Base-by-base conservation (phyloP, 1,140 invertebrate genomes). In the Muscidifurax raptorellus region DNA sequence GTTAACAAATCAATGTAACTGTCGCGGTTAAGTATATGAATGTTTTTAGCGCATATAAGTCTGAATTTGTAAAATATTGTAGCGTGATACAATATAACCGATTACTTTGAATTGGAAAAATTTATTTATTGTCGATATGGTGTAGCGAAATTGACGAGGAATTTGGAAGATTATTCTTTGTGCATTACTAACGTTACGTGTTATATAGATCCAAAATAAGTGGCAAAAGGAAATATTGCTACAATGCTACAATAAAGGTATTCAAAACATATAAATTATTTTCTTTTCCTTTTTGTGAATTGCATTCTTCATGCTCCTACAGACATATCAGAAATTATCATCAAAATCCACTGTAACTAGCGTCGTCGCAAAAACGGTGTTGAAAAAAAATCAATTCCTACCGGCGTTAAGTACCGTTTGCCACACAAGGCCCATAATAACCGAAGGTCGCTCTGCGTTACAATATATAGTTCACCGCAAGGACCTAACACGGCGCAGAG, bases 121-220 rank as follows among this genome's bases (percentile, higher is more conserved):
- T 66, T n/a, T 36, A 64, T 78, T 78, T 78, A 66, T 66, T 78
- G 27, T 78, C 18, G n/a, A 78, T 66, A 64, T 32, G n/a, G 47
- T 27, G 7, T 69, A 69, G 25, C 27, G 27, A 27, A 69, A 10
- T 69, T 13, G 28, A 30, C 25, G 27, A 69, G 66, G 10, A 15
- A 18, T 28, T 30, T 10, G 27, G 28, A 69, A 2, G 22, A 69
- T 28, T 69, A 69, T 69, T 12, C 9, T 69, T 69, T 69, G 66
- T 69, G 66, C 66, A 69, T 69, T 13, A 69, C 25, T 69, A 69
- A 69, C 1, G 27, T 7, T 69, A 69, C 72, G 22, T 40, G 72
- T 40, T 32, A 22, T 32, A 22, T 36, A 22, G 30, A 74, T 22
- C 22, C 32, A 15, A 15, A 74, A 32, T 30, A 74, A 7, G 9